These are phyloP conservation scores for Bombus consobrinus DNA, from an alignment of 1,140 invertebrate genomes.

Conservation along the genomic window DNA sequence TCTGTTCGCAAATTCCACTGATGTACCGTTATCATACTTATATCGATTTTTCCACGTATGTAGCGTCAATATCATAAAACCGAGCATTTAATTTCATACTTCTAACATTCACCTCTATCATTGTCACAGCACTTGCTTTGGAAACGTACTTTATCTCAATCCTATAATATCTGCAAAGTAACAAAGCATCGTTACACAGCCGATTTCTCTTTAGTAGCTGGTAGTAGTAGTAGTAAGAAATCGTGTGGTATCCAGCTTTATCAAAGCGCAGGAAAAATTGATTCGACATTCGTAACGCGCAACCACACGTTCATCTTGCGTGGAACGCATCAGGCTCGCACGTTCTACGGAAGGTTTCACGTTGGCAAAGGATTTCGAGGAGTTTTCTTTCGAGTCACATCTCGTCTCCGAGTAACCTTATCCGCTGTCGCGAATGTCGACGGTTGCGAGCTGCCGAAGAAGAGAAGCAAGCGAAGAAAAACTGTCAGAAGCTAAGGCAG, in stretches of 20 bases:
- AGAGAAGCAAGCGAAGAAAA: constrained; percentile 9
- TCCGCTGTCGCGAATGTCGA: neutral
- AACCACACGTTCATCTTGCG: constrained; percentile 37
- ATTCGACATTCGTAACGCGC: neutral
- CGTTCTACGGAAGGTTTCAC: neutral
- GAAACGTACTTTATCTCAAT: neutral
- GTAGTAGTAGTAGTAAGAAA: neutral
- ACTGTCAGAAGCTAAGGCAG: neutral
- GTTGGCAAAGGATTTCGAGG: constrained; percentile 26
- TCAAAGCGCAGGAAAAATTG: neutral
- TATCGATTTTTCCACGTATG: no score
- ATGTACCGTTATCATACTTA: no score
- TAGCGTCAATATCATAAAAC: no score
- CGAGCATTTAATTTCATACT: no score
- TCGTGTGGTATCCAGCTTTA: no score
- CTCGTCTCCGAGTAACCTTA: constrained; percentile 28
- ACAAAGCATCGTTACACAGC: neutral
- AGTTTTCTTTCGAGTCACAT: constrained; percentile 45
- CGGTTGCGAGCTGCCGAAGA: neutral
- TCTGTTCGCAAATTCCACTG: no score
- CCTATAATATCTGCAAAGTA: neutral
- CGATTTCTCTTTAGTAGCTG: neutral
- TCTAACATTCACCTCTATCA: no score
- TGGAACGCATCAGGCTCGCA: constrained; percentile 22
- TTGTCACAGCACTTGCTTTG: no score